Evolutionary conservation across 2,888 invertebrate species (phyloP).

Genomic region (Operophtera brumata): DNA sequence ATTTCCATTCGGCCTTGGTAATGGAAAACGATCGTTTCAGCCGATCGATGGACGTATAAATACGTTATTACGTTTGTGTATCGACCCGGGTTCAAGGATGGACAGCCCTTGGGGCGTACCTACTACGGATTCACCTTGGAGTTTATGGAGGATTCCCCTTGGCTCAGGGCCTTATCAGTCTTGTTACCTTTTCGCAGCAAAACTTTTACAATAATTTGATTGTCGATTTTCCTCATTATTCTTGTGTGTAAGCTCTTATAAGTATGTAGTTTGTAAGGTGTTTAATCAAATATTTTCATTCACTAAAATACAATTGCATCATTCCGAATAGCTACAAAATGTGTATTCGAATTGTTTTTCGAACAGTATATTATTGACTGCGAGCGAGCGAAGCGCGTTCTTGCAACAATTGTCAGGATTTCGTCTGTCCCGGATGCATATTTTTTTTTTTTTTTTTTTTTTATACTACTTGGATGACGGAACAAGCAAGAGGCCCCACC

Average conservation of each 20-base stretch:
- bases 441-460: too few species aligned
- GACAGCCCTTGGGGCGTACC: slow-evolving; percentile 30
- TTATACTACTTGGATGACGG: too few species aligned
- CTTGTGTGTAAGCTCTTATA: not conserved
- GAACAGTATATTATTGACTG: too few species aligned
- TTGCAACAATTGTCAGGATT: too few species aligned
- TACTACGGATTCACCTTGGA: slow-evolving; percentile 23
- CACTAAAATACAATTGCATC: too few species aligned
- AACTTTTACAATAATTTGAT: not conserved
- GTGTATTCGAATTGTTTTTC: too few species aligned
- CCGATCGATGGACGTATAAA: slow-evolving; percentile 33
- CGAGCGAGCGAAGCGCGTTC: too few species aligned
- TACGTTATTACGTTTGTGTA: slow-evolving; percentile 41
- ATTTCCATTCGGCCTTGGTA: slow-evolving; percentile 59
- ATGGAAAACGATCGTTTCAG: slow-evolving; percentile 48
- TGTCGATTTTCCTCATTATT: not conserved
- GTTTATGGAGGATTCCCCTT: slow-evolving; percentile 30
- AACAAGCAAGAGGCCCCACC: too few species aligned
- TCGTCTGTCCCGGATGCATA: too few species aligned
- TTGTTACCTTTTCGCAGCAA: not conserved
- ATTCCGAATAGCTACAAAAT: too few species aligned
- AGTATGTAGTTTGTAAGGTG: not conserved
- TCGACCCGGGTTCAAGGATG: slow-evolving; percentile 59
- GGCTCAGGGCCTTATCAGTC: slow-evolving; percentile 21
- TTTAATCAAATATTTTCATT: too few species aligned